Conservation (phyloP, 1,140 invertebrate species). For the Whitmania pigra region DNA sequence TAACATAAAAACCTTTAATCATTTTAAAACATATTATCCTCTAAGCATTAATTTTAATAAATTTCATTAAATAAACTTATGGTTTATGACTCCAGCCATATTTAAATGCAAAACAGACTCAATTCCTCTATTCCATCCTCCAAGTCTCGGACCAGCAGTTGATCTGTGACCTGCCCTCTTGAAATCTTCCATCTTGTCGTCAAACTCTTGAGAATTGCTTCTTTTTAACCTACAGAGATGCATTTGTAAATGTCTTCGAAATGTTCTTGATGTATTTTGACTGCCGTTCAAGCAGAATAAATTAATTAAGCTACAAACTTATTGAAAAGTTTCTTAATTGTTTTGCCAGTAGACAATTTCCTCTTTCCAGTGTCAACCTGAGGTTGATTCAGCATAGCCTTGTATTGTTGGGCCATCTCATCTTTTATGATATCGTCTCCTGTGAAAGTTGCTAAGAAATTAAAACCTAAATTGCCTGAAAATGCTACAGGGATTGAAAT, state of each 20-base stretch:
- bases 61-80: background rate
- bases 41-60: no score
- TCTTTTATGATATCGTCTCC: conserved; percentile 31
- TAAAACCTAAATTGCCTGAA: no score
- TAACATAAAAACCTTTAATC: no score
- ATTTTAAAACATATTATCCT: no score
- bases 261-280: background rate
- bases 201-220: conserved; percentile 58
- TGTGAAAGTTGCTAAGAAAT: conserved; percentile 47
- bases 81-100: background rate
- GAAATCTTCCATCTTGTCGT: conserved; percentile 46
- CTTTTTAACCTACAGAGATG: conserved; percentile 48
- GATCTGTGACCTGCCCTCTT: conserved; percentile 58
- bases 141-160: conserved; percentile 61
- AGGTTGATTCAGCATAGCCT: conserved; percentile 25
- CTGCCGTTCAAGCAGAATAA: background rate
- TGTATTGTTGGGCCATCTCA: conserved; percentile 28
- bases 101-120: background rate
- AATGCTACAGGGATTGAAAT: background rate
- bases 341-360: conserved; percentile 40
- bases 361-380: conserved; percentile 10
- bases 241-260: conserved; percentile 1
- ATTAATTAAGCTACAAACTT: conserved; percentile 39
- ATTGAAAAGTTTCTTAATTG: conserved; percentile 55
- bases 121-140: conserved; percentile 46